Conservation (phyloP, 2,888 invertebrate genomes). For the Itoplectis maculator region DNA sequence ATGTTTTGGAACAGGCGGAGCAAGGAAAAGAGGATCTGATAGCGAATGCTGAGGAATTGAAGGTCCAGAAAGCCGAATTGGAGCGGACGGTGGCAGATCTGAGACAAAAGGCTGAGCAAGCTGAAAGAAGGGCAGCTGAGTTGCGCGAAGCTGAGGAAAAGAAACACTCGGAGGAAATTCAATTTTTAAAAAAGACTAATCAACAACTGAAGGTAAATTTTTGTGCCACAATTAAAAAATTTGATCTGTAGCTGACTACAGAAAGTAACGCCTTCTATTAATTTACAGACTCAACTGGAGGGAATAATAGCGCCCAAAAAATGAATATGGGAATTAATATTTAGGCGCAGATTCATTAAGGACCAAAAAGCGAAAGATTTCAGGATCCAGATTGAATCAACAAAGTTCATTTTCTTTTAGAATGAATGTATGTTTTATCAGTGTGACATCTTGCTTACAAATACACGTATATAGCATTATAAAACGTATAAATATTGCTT, state of each 20-base stretch:
- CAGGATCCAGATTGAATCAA: constrained; percentile 20
- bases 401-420: constrained; percentile 66
- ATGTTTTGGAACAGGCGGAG: constrained; percentile 87
- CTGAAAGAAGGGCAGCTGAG: constrained; percentile 93
- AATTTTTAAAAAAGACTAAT: constrained; percentile 97
- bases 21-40: constrained; percentile 94
- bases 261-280: constrained; percentile 55
- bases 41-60: constrained; percentile 90
- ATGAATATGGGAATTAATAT: constrained; percentile 83
- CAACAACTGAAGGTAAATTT: constrained; percentile 93
- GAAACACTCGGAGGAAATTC: constrained; percentile 96
- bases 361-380: not conserved
- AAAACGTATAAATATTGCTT: constrained; percentile 82
- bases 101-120: constrained; percentile 91
- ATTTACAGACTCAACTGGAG: constrained; percentile 93
- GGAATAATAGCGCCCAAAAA: constrained; percentile 98
- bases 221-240: not conserved
- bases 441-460: constrained; percentile 75
- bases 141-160: constrained; percentile 95
- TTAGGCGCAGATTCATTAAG: not conserved
- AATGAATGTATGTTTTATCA: constrained; percentile 77
- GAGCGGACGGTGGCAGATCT: constrained; percentile 86
- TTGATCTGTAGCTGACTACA: not conserved
- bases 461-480: constrained; percentile 77
- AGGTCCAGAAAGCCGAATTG: constrained; percentile 87